Evolutionary conservation across 2,113 vertebrate species (phyloP).

Genomic region (Furnarius figulus): DNA sequence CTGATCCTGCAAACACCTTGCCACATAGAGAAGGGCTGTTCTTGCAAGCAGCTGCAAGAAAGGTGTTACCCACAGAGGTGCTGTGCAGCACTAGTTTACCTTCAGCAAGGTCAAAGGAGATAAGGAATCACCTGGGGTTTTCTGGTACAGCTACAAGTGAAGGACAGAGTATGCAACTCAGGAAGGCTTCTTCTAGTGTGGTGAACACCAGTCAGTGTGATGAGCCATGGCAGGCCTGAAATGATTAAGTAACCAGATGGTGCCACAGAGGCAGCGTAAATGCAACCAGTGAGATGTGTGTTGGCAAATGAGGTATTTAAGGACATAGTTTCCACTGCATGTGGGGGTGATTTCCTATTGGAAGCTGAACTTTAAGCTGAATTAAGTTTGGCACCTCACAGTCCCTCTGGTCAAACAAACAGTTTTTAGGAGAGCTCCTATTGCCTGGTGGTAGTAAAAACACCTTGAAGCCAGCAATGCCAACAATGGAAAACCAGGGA

Average conservation of each 20-base stretch:
- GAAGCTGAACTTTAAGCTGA: background rate
- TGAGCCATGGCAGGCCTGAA: background rate
- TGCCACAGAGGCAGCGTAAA: background rate
- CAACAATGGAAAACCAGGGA: background rate
- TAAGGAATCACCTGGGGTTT: background rate
- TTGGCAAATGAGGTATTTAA: background rate
- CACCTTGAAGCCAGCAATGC: background rate
- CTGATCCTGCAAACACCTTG: background rate
- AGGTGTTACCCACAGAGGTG: background rate
- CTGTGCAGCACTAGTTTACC: background rate
- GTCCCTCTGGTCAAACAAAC: background rate
- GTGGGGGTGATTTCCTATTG: background rate
- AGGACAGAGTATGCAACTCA: background rate
- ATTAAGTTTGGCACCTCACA: background rate
- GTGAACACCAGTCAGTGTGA: background rate
- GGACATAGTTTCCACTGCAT: background rate
- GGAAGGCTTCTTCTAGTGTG: background rate
- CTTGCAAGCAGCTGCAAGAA: background rate
- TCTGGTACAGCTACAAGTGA: background rate
- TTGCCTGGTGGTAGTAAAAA: background rate
- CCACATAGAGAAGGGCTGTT: background rate
- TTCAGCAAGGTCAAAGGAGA: background rate
- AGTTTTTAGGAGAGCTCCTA: background rate
- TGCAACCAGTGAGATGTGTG: background rate
- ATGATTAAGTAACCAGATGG: background rate